Evolutionary conservation across 2,888 invertebrate genomes (phyloP).

Genomic region (Eupithecia pulchellata): DNA sequence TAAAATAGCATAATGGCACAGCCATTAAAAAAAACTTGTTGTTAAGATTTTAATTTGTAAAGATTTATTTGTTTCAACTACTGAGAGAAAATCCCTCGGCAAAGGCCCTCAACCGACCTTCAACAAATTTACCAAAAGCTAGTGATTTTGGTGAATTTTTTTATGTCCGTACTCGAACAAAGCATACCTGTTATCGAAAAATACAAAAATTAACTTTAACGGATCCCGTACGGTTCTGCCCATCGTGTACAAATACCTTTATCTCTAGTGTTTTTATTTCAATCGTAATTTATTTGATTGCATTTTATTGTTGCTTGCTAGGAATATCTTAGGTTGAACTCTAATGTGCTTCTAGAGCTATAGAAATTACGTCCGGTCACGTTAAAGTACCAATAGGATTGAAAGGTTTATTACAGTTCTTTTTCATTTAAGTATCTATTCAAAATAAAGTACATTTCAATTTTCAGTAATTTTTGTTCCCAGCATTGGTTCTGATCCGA

Average conservation of each 20-base stretch:
- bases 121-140: too few species aligned
- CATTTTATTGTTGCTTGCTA: slow-evolving; percentile 33
- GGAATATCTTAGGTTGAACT: slow-evolving; percentile 11
- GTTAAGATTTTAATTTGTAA: too few species aligned
- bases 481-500: too few species aligned
- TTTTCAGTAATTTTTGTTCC: background rate
- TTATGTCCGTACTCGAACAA: background rate
- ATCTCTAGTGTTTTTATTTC: slow-evolving; percentile 34
- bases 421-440: too few species aligned
- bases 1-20: too few species aligned
- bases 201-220: background rate
- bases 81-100: too few species aligned
- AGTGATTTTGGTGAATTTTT: too few species aligned
- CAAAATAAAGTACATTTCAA: too few species aligned
- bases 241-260: slow-evolving; percentile 16
- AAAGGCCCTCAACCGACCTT: too few species aligned
- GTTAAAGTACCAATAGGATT: background rate
- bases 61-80: background rate
- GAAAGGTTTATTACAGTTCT: background rate
- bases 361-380: slow-evolving; percentile 5
- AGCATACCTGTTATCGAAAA: background rate
- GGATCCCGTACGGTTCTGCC: background rate
- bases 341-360: slow-evolving; percentile 8
- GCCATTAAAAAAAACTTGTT: background rate
- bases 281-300: slow-evolving; percentile 38